Evolutionary conservation across 2,113 vertebrate species (phyloP).

Genomic region (Microcebus tavaratra): DNA sequence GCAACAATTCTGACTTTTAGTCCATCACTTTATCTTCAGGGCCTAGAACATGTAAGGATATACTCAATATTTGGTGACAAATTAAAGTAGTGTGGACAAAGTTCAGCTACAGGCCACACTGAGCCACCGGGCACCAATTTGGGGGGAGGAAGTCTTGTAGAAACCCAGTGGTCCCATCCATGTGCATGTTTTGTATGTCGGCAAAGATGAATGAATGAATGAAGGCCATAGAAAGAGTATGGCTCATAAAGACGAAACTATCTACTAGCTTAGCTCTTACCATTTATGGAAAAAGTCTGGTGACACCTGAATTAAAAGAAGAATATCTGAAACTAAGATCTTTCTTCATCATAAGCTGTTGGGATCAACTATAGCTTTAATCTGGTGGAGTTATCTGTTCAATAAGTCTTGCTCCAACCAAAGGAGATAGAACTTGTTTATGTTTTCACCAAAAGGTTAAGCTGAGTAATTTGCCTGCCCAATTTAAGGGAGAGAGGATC

Average conservation of each 20-base stretch:
- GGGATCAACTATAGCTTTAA: not conserved
- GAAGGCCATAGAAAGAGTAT: fast-evolving
- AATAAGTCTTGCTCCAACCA: not conserved
- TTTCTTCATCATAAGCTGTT: not conserved
- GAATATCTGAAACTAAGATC: too few species aligned
- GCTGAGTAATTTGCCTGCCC: too few species aligned
- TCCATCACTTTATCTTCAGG: not conserved
- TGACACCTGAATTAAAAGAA: not conserved
- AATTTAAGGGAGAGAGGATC: not conserved
- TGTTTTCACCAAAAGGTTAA: not conserved
- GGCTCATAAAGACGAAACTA: not conserved
- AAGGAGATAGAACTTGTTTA: too few species aligned
- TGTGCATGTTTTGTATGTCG: not conserved
- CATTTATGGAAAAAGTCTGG: not conserved
- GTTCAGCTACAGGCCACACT: fast-evolving
- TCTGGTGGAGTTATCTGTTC: not conserved
- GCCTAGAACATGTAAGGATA: not conserved
- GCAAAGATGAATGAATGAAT: fast-evolving
- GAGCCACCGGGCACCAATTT: fast-evolving
- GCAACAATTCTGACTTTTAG: not conserved
- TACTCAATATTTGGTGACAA: not conserved
- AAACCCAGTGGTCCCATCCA: fast-evolving
- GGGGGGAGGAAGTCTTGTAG: fast-evolving
- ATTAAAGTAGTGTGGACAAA: too few species aligned
- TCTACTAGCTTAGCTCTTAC: not conserved